Base-by-base conservation (phyloP, 2,113 vertebrate species). In the Myrmecophaga tridactyla region DNA sequence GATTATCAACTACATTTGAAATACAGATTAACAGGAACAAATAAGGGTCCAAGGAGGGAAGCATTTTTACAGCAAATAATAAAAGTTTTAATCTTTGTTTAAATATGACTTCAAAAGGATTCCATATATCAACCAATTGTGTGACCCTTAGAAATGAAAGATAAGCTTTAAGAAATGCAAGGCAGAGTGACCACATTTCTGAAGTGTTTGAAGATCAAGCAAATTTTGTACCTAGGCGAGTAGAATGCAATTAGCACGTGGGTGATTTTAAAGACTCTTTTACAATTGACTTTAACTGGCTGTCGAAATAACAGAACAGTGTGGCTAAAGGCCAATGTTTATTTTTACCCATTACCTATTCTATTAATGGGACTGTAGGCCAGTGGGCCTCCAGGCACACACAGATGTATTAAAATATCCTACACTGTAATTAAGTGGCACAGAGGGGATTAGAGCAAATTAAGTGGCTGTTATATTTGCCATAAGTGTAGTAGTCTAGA, bases 81-180 rank as follows among this genome's bases (percentile, higher is more conserved):
- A 88, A 34, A 96, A 92, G 92, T 95, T 95, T 92, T 95, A 88
- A 96, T 95, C 96, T 96, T 95, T 97, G 95, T 96, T 97, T 95
- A 97, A 95, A 84, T 89, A 92, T 89, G 89, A 96, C 86, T 96
- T 97, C 97, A 96, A 97, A 97, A 97, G 80, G 81, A 96, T 94
- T 97, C 80, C 80, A 73, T 14, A 43, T 82, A 94, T 86, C 51
- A 91, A 89, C 86, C 78, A 86, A 80, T 36, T 69, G 67, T 25
- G 9, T 78, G 58, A 88, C 73, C 65, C 53, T 56, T 65, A 65
- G 82, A 15, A 29, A 69, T 85, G 41, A 67, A 67, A 83, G 51
- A 69, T 53, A 48, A 96, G 69, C 56, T 83, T 95, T n/a, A 36
- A 86, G 85, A 90, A 89, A 87, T 25, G 53, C n/a, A 43, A 94